These are phyloP conservation scores for Delphinapterus leucas DNA, from an alignment of 2,113 vertebrate species.

Conservation along the genomic window DNA sequence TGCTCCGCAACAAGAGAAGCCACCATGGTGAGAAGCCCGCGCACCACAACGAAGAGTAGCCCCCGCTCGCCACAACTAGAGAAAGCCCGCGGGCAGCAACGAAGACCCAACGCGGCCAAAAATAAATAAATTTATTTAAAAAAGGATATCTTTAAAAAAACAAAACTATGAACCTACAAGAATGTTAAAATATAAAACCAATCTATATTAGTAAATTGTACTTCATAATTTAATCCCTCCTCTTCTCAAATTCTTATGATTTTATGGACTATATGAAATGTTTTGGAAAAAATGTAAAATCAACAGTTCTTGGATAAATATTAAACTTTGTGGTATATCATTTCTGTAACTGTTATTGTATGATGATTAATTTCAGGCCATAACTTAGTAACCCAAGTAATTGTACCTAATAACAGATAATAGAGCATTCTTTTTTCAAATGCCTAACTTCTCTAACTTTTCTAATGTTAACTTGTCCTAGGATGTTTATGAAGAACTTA, in stretches of 20 bases:
- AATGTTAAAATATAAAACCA: constrained; percentile 12
- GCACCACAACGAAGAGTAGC: no score
- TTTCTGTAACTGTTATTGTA: background rate
- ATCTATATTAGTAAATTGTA: background rate
- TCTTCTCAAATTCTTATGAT: background rate
- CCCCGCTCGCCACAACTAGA: no score
- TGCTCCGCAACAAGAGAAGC: no score
- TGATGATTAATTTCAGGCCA: background rate
- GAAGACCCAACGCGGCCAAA: no score
- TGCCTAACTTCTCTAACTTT: background rate
- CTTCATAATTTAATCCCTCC: background rate
- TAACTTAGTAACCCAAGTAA: background rate
- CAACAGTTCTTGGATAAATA: background rate
- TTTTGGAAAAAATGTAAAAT: background rate
- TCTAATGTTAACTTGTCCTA: background rate
- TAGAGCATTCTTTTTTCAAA: background rate
- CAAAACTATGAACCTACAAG: background rate
- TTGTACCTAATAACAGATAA: background rate
- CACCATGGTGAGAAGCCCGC: no score
- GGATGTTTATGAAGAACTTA: background rate
- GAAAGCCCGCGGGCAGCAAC: no score
- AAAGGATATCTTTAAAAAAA: background rate
- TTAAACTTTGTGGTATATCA: background rate
- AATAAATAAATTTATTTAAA: no score
- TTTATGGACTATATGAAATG: background rate